A percentile compares a stretch with the other conserved stretches of the same genome.
phyloP scores from a whole-genome alignment of 2,888 invertebrate species.

The Drosophila koepferae region DNA sequence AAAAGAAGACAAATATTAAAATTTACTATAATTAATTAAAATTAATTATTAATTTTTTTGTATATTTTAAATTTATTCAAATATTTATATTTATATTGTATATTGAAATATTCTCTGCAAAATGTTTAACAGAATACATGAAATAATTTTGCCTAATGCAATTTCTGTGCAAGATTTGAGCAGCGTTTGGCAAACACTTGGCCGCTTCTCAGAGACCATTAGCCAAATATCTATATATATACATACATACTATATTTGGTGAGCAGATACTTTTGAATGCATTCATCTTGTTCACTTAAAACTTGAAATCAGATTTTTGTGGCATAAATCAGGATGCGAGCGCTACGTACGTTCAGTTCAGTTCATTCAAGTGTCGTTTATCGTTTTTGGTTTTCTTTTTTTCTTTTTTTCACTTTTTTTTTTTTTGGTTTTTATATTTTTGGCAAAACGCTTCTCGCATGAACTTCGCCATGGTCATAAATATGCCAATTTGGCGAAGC shows the following conservation, averaged over 20 bases:
- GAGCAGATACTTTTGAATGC: conserved; percentile 4
- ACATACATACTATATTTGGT: neutral
- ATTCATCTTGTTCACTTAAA: conserved; percentile 41
- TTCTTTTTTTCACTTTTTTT: conserved; percentile 41
- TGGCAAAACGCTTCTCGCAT: conserved; percentile 63
- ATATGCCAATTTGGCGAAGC: conserved; percentile 74
- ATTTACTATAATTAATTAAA: no score
- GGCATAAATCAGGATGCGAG: conserved; percentile 45
- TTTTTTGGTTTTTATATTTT: conserved; percentile 22
- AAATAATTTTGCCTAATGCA: neutral
- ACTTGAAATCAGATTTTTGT: conserved; percentile 24
- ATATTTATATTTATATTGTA: no score
- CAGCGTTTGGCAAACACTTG: conserved; percentile 13
- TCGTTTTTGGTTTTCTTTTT: conserved; percentile 54
- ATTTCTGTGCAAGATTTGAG: conserved; percentile 3
- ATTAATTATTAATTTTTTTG: no score
- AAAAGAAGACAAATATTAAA: no score
- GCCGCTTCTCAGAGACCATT: conserved; percentile 28
- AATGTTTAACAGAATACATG: neutral
- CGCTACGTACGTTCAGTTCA: conserved; percentile 34
- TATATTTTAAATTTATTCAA: neutral
- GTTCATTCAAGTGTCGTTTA: conserved; percentile 78
- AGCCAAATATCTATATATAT: neutral
- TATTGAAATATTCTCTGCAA: neutral
- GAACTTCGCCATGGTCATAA: conserved; percentile 67